phyloP scores from a whole-genome alignment of 2,888 invertebrate genomes.

The Drosophila nigritarsus region DNA sequence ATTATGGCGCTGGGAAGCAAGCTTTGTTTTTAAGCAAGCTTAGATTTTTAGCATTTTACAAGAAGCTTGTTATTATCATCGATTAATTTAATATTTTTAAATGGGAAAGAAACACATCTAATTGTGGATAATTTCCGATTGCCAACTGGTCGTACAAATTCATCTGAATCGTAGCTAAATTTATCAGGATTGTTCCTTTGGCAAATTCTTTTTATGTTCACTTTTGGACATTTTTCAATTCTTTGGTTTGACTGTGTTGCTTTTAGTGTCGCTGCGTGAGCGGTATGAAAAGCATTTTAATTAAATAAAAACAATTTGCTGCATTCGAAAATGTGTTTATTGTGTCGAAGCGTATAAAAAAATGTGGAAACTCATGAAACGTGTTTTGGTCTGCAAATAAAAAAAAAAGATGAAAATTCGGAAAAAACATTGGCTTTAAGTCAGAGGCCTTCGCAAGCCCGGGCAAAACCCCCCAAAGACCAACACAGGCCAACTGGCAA shows the following conservation, averaged over 20 bases:
- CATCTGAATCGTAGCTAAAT: neutral
- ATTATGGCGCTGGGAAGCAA: slow-evolving; percentile 51
- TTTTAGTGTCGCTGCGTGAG: slow-evolving; percentile 31
- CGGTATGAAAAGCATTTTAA: slow-evolving; percentile 62
- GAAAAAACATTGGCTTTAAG: slow-evolving; percentile 55
- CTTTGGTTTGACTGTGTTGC: slow-evolving; percentile 30
- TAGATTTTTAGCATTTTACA: neutral
- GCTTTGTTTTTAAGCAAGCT: neutral
- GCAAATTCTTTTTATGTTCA: neutral
- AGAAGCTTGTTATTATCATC: neutral
- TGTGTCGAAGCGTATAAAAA: slow-evolving; percentile 60
- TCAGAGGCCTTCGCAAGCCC: slow-evolving; percentile 27
- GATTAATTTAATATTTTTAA: neutral
- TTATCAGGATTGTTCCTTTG: no score
- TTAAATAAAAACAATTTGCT: slow-evolving; percentile 77
- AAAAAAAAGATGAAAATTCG: slow-evolving; percentile 8
- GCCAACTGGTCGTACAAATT: neutral
- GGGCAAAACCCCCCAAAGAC: neutral
- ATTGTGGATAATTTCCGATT: neutral
- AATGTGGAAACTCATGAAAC: slow-evolving; percentile 51
- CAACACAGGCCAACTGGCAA: slow-evolving; percentile 50
- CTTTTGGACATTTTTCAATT: neutral
- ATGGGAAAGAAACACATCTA: neutral
- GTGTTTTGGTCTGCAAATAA: slow-evolving; percentile 73
- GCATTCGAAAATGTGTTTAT: slow-evolving; percentile 57